Percentiles rank a stretch among this genome's conserved stretches.
These are phyloP conservation scores for Centruroides sculpturatus DNA, from an alignment of 1,140 invertebrate species.

Conservation along the genomic window DNA sequence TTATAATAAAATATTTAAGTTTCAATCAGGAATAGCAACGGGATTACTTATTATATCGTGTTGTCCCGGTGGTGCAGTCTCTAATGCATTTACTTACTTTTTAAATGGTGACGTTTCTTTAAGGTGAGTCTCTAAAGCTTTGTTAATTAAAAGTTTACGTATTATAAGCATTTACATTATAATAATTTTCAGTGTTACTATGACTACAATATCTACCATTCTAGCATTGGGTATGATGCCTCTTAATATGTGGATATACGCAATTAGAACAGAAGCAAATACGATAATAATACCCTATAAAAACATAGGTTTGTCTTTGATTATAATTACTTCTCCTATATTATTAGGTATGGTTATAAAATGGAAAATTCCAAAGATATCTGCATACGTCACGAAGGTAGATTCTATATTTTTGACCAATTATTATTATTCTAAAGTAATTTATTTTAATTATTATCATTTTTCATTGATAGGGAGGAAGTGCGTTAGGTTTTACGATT, in stretches of 20 bases:
- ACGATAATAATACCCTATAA: conserved; percentile 21
- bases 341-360: conserved; percentile 25
- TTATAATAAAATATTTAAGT: too few relatives aligned
- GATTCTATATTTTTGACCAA: too few relatives aligned
- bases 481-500: conserved; percentile 18
- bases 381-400: conserved; percentile 23
- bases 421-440: too few relatives aligned
- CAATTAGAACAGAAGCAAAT: conserved; percentile 3
- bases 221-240: conserved; percentile 26
- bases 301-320: conserved; percentile 25
- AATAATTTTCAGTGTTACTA: conserved; percentile 22
- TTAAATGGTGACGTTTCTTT: too few relatives aligned
- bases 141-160: too few relatives aligned
- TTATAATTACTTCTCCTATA: conserved; percentile 22
- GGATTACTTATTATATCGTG: too few relatives aligned
- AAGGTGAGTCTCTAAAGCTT: too few relatives aligned
- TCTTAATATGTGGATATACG: conserved; percentile 25
- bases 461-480: background rate
- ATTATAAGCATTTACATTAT: too few relatives aligned
- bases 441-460: too few relatives aligned
- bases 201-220: conserved; percentile 25
- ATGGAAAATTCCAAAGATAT: conserved; percentile 24
- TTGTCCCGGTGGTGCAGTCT: too few relatives aligned
- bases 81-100: too few relatives aligned
- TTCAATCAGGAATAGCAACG: too few relatives aligned